A percentile compares a stretch with the other conserved stretches of the same genome.
Conservation (phyloP, 2,113 vertebrate species). For the Stercorarius parasiticus region DNA sequence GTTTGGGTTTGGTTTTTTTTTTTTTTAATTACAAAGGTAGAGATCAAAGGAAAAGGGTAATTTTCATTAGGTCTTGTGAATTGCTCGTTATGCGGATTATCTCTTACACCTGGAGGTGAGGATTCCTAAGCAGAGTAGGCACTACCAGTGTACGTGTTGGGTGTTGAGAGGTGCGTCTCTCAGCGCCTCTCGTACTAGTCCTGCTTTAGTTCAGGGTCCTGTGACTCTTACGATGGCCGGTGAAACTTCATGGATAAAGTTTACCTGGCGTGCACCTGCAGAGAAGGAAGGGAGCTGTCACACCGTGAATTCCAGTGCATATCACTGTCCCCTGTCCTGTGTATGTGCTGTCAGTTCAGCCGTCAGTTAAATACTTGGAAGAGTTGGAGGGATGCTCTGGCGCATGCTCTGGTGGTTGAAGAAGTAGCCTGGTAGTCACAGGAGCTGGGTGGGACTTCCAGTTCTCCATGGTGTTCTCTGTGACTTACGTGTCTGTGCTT, state of each 20-base stretch:
- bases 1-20: neutral
- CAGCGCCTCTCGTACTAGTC: fast-evolving
- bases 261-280: fast-evolving
- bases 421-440: neutral
- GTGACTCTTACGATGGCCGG: fast-evolving
- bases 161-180: neutral
- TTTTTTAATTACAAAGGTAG: neutral
- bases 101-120: neutral
- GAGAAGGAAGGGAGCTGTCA: neutral
- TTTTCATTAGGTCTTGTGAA: neutral
- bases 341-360: too few relatives aligned
- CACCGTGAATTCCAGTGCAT: fast-evolving
- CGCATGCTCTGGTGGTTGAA: neutral
- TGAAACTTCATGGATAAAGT: neutral
- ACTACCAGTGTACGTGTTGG: fast-evolving
- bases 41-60: neutral
- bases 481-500: neutral
- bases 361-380: neutral
- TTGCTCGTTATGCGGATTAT: neutral
- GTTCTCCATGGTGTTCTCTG: neutral
- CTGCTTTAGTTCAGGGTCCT: neutral
- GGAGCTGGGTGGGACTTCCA: neutral
- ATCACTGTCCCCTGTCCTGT: fast-evolving
- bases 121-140: neutral
- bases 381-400: neutral